These are phyloP conservation scores for Odontamblyopus rebecca DNA, from an alignment of 2,797 vertebrate genomes.

Conservation along the genomic window DNA sequence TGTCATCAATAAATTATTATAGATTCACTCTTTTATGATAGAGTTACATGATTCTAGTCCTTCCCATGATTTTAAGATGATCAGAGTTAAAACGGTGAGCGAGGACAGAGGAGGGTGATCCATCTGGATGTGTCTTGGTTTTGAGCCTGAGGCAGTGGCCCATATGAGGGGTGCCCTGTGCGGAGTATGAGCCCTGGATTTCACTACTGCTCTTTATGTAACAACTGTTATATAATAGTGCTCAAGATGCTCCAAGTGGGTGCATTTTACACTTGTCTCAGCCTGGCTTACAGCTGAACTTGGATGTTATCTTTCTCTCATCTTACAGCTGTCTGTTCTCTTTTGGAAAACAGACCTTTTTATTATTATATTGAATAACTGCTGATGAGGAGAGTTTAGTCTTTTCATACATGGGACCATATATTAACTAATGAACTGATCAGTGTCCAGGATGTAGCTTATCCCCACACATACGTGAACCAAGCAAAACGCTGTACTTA, in stretches of 20 bases:
- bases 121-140: conserved; percentile 58
- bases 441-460: not conserved
- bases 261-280: conserved; percentile 24
- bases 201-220: conserved; percentile 52
- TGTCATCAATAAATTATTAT: not conserved
- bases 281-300: conserved; percentile 2
- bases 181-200: conserved; percentile 32
- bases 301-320: not conserved
- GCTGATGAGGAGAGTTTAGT: not conserved
- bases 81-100: conserved; percentile 12
- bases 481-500: not conserved
- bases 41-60: conserved; percentile 14
- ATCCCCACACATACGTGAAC: not conserved
- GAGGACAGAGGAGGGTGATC: conserved; percentile 16
- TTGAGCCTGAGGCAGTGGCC: conserved; percentile 45
- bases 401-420: not conserved
- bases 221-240: conserved; percentile 50
- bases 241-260: conserved; percentile 21
- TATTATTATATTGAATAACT: not conserved
- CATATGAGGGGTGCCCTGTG: conserved; percentile 29
- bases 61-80: conserved; percentile 17
- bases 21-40: not conserved
- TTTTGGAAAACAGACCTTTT: not conserved
- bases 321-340: not conserved
- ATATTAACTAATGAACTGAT: not conserved